Evolutionary conservation across 2,113 vertebrate species (phyloP), one percentile per base, ranked within the genome.

Genomic region (Lampris incognitus): DNA sequence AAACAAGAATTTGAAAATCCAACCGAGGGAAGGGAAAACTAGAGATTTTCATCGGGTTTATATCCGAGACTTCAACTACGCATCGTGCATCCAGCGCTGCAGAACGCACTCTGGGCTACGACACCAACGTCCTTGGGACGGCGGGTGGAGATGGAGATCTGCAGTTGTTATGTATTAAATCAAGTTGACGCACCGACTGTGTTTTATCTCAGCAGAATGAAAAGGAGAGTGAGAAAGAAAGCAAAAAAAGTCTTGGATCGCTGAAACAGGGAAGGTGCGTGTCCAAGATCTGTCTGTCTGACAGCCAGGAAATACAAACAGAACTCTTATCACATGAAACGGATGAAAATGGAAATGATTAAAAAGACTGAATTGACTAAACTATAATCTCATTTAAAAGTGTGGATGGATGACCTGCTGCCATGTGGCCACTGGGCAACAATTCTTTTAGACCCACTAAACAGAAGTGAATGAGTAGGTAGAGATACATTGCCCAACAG

Each of bases 1-100:
- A 78, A 81, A 63, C 38, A 51, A 65, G 44, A 78, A 56, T 56
- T 78, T 72, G 7, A 64, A 72, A 75, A 50, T 24, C 40, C 74
- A 69, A 46, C 56, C 48, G 63, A 51, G 44, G 72, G 73, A 70
- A 77, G 0, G 8, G 41, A 75, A 48, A 48, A 3, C n/a, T 40
- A 51, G 36, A n/a, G 59, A 70, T 78, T 83, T 63, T 51, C 1
- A 48, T 42, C 38, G 41, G 76, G 0, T 72, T 72, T 11, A n/a
- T 63, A 1, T 63, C 46, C 40, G 13, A 37, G 37, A 67, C 11
- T 36, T 56, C 38, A 57, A 65, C 13, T 54, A 13, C 39, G 24
- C 24, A 52, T 41, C 58, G 56, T 71, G 36, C 50, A 41, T 74
- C 36, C 37, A n/a, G 41, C 59, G 41, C 58, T 44, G 3, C 46